Evolutionary conservation across 2,113 vertebrate genomes (phyloP).

Genomic region (Hypanus sabinus): DNA sequence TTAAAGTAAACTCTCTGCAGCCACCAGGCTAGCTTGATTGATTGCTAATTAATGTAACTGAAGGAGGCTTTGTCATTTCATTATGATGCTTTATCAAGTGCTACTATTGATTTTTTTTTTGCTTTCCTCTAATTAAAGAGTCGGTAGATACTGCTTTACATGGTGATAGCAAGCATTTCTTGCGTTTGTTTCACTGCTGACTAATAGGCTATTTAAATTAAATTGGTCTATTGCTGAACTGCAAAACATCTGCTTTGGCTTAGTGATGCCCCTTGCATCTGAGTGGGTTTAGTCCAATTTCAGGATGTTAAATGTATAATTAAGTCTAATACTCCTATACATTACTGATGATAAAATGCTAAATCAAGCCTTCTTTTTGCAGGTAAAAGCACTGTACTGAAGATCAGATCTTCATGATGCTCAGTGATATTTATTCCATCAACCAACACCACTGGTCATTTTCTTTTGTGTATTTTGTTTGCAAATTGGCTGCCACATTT

Average conservation of each 20-base stretch:
- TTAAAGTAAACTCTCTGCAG: constrained; percentile 15
- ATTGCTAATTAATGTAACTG: not conserved
- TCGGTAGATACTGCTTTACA: not conserved
- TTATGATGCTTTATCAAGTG: constrained; percentile 23
- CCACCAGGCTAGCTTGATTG: not conserved
- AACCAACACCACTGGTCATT: not conserved
- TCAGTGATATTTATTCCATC: not conserved
- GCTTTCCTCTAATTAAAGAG: constrained; percentile 16
- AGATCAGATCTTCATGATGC: not conserved
- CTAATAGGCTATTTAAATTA: constrained; percentile 5
- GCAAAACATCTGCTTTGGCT: too few relatives aligned
- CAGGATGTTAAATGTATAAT: not conserved
- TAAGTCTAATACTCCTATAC: not conserved
- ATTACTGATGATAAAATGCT: too few relatives aligned
- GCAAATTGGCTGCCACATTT: not conserved
- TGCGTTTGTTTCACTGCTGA: not conserved
- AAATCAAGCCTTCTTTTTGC: not conserved
- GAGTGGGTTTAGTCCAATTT: not conserved
- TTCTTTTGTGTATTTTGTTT: not conserved
- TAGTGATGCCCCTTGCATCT: not conserved
- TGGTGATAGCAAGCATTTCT: not conserved
- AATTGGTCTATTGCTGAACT: not conserved
- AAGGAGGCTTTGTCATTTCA: not conserved
- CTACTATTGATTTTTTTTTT: constrained; percentile 29
- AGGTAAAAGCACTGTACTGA: not conserved